These are phyloP conservation scores for Metopia argyrocephala DNA, from an alignment of 2,888 invertebrate genomes.

Conservation along the genomic window DNA sequence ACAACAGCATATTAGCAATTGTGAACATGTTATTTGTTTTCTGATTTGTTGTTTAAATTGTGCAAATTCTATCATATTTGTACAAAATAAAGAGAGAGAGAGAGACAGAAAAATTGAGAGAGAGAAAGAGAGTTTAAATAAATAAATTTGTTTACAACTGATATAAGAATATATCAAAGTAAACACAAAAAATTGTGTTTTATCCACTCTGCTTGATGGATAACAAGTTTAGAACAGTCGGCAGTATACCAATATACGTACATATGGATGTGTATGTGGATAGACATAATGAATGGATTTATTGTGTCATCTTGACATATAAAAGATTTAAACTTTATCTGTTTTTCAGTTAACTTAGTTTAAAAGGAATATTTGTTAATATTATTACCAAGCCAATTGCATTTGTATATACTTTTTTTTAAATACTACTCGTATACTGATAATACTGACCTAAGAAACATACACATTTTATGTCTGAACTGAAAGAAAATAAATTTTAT, in stretches of 20 bases:
- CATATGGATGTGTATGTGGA: neutral
- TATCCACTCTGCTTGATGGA: neutral
- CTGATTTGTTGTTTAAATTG: neutral
- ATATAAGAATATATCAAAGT: too few species aligned
- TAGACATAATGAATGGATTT: constrained; percentile 41
- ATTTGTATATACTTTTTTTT: too few species aligned
- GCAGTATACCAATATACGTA: neutral
- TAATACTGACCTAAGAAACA: too few species aligned
- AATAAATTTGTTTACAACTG: too few species aligned
- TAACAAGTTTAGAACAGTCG: neutral
- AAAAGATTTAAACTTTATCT: neutral
- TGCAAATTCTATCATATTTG: neutral
- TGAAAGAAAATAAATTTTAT: too few species aligned
- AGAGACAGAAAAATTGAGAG: neutral
- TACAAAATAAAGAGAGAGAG: neutral
- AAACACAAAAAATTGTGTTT: neutral
- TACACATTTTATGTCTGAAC: too few species aligned
- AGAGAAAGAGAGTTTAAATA: too few species aligned
- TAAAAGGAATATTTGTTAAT: neutral
- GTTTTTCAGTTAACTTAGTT: neutral
- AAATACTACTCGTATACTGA: too few species aligned
- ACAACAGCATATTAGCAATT: neutral
- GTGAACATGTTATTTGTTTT: neutral
- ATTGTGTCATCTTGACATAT: constrained; percentile 29
- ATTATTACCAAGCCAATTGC: neutral